Evolutionary conservation across 2,797 vertebrate genomes (phyloP), one percentile per base, ranked within the genome.

Genomic region (Vultur gryphus): DNA sequence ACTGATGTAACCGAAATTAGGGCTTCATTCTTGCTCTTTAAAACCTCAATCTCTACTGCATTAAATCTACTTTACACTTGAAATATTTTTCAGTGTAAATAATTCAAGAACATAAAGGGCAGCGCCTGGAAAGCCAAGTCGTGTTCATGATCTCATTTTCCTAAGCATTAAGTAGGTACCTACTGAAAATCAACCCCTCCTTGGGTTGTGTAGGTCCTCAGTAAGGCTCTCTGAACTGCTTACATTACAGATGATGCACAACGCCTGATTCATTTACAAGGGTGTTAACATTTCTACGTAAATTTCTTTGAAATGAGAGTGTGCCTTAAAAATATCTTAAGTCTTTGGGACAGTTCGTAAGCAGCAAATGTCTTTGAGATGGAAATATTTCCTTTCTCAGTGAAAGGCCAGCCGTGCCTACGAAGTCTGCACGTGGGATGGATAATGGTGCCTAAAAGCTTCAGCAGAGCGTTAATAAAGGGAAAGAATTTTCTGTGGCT

Each of bases 301-400:
- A 76, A 58, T 37, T 31, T 62, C 10, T 71, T 84, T 52, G 66
- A 88, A 88, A 84, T 48, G 37, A 86, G 49, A 59, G 17, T 9
- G 7, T 35, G 51, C 49, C 52, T 90, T 76, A 65, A 90, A 67
- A 62, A 39, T 19, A 35, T 17, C 65, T 92, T 55, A 72, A 61
- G 35, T 91, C 43, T 71, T 79, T 29, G 61, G 67, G 71, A 80
- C 78, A 57, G 39, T 80, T 95, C 18, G 16, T 88, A 84, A 89
- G 51, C 33, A 66, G 20, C n/a, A 72, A 78, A 78, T 29, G 21
- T 66, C 66, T 95, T 96, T 86, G 69, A 93, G 57, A 88, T 61
- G 46, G 83, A 89, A 94, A 69, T 86, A 92, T 86, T 96, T 95
- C 43, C 17, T 62, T 90, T 81, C 64, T 49, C 39, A 79, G 39